phyloP scores from a whole-genome alignment of 2,888 invertebrate genomes.

The Polydrusus cervinus region DNA sequence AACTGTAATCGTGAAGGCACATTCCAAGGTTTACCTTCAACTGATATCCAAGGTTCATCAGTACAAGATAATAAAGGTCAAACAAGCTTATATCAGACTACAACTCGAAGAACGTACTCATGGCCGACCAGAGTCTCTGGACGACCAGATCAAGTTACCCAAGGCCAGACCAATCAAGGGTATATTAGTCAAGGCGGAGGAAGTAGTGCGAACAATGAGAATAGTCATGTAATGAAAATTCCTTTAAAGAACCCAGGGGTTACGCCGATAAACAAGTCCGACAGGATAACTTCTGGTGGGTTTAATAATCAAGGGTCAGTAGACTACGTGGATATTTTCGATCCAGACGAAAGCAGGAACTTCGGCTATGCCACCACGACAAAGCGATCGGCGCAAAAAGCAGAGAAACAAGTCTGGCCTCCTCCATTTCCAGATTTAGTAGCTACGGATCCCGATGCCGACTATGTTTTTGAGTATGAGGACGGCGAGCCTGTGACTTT shows the following conservation, averaged over 20 bases:
- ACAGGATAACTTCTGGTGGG: constrained; percentile 37
- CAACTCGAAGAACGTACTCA: constrained; percentile 9
- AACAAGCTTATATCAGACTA: not conserved
- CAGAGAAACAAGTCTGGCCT: constrained; percentile 59
- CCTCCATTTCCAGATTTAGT: constrained; percentile 60
- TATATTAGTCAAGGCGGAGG: not conserved
- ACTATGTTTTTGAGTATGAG: constrained; percentile 67
- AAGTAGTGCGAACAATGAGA: not conserved
- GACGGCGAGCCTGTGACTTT: constrained; percentile 62
- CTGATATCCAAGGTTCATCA: constrained; percentile 10
- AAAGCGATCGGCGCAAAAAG: constrained; percentile 40
- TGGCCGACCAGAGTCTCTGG: not conserved
- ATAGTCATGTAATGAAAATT: constrained; percentile 39
- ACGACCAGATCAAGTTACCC: not conserved
- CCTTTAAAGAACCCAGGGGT: constrained; percentile 16
- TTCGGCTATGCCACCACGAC: constrained; percentile 55
- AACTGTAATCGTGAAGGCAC: constrained; percentile 10
- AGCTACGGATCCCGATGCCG: constrained; percentile 65
- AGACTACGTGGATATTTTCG: constrained; percentile 59
- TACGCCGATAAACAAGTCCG: constrained; percentile 44
- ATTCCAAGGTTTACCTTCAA: not conserved
- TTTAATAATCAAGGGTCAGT: constrained; percentile 45
- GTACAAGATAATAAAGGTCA: not conserved
- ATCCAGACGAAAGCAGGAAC: constrained; percentile 51
- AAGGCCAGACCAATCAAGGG: not conserved